These are phyloP conservation scores for Istiophorus platypterus DNA, from an alignment of 2,113 vertebrate genomes.

Conservation along the genomic window DNA sequence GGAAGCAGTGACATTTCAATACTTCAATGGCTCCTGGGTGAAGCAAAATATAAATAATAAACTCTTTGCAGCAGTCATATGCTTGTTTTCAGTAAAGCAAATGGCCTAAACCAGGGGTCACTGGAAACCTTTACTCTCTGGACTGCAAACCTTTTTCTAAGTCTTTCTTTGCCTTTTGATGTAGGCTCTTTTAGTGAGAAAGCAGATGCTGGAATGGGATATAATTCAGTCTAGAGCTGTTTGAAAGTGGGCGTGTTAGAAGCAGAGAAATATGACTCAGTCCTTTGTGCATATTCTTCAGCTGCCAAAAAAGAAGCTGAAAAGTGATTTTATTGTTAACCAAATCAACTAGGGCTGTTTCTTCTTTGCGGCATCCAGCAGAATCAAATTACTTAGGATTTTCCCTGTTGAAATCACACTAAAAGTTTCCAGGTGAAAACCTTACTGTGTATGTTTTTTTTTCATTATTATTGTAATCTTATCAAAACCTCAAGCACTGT, in stretches of 20 bases:
- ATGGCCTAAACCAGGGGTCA: slow-evolving; percentile 24
- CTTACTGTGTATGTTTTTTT: too few relatives aligned
- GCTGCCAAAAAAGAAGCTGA: slow-evolving; percentile 21
- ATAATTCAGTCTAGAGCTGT: slow-evolving; percentile 31
- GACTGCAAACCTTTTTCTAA: background rate
- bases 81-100: slow-evolving; percentile 32
- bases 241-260: slow-evolving; percentile 36
- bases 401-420: slow-evolving; percentile 12
- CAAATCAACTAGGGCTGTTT: background rate
- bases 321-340: slow-evolving; percentile 32
- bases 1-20: background rate
- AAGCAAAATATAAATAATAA: slow-evolving; percentile 32
- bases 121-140: slow-evolving; percentile 19
- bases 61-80: background rate
- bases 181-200: slow-evolving; percentile 13
- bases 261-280: slow-evolving; percentile 45
- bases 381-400: slow-evolving; percentile 6
- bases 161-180: slow-evolving; percentile 29
- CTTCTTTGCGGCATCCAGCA: background rate
- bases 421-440: slow-evolving; percentile 16
- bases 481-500: slow-evolving; percentile 4
- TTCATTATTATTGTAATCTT: slow-evolving; percentile 26
- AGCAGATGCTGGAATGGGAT: slow-evolving; percentile 11
- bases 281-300: slow-evolving; percentile 29
- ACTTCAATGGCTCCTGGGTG: background rate